A percentile compares a stretch with the other conserved stretches of the same genome.
Evolutionary conservation across 2,113 vertebrate species (phyloP).

Genomic region (Hippocampus comes): DNA sequence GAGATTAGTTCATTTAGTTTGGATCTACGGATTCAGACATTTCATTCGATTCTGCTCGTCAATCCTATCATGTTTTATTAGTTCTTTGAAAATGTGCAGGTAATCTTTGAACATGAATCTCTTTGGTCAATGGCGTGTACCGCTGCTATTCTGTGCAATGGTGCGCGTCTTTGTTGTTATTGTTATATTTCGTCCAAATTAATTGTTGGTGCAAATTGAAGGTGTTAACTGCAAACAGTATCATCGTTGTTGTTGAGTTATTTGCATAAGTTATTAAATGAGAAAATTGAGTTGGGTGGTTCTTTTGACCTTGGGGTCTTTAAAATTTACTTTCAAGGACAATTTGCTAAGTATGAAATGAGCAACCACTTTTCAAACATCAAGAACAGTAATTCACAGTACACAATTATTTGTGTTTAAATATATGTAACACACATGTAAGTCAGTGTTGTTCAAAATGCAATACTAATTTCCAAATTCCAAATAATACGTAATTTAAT

Average conservation of each 20-base stretch:
- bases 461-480: neutral
- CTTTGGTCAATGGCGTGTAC: neutral
- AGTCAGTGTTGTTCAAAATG: neutral
- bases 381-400: neutral
- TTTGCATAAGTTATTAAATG: conserved; percentile 35
- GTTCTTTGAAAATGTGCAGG: neutral
- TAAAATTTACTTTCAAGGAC: conserved; percentile 1
- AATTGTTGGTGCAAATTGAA: conserved; percentile 33
- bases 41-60: neutral
- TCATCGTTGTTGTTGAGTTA: conserved; percentile 26
- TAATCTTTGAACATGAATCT: neutral
- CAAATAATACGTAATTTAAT: neutral
- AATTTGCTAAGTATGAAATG: neutral
- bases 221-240: conserved; percentile 22
- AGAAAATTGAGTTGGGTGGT: conserved; percentile 20
- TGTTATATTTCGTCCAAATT: conserved; percentile 45
- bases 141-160: conserved; percentile 24
- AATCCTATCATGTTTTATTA: neutral
- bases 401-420: neutral
- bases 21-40: neutral
- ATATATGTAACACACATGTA: neutral
- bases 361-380: neutral
- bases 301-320: conserved; percentile 30
- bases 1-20: neutral
- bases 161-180: conserved; percentile 25